Conservation (phyloP, 2,797 vertebrate species). For the Rachycentron canadum region DNA sequence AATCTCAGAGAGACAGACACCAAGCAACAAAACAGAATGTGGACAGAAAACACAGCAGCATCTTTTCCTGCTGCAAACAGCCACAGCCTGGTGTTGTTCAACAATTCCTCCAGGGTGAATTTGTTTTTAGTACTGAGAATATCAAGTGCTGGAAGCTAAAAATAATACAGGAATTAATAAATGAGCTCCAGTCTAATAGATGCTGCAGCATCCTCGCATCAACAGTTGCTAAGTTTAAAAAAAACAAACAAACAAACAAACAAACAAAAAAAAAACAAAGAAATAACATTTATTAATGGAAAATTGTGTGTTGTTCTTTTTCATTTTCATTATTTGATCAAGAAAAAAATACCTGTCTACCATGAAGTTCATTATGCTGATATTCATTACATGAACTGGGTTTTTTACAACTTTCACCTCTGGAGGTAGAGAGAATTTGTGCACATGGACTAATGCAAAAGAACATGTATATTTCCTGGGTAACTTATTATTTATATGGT, state of each 20-base stretch:
- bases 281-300: not conserved
- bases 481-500: not conserved
- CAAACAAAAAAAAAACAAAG: not conserved
- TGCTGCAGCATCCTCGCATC: not conserved
- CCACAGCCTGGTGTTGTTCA: not conserved
- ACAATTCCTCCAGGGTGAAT: constrained; percentile 8
- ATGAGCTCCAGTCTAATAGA: not conserved
- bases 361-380: not conserved
- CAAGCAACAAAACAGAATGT: not conserved
- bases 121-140: constrained; percentile 18
- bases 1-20: not conserved
- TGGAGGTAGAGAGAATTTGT: not conserved
- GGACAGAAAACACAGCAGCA: not conserved
- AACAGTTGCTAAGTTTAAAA: not conserved
- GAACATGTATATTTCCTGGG: not conserved
- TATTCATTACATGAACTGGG: not conserved
- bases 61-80: constrained; percentile 27
- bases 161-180: constrained; percentile 25
- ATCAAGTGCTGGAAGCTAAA: constrained; percentile 6
- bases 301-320: too few species aligned
- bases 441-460: not conserved
- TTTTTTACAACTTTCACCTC: not conserved
- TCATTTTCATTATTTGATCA: not conserved
- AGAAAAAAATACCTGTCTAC: not conserved
- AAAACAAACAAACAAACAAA: not conserved